phyloP scores from a whole-genome alignment of 1,140 invertebrate species.

The Papilio dardanus region DNA sequence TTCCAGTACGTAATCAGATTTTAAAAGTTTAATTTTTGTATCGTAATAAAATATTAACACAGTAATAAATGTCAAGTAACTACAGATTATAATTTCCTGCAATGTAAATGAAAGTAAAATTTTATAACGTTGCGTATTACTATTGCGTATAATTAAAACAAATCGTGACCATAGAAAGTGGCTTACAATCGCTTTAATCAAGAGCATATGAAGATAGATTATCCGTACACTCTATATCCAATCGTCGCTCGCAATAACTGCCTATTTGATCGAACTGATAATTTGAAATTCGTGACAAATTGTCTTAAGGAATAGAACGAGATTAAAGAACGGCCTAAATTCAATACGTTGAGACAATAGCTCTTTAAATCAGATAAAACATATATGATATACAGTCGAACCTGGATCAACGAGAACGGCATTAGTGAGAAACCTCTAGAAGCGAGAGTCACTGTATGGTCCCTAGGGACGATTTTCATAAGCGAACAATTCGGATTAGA shows the following conservation, averaged over 20 bases:
- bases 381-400: constrained; percentile 5
- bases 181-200: constrained; percentile 48
- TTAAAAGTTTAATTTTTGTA: constrained; percentile 5
- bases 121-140: not conserved
- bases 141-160: constrained; percentile 40
- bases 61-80: not conserved
- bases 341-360: constrained; percentile 5
- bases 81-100: not conserved
- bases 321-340: constrained; percentile 24
- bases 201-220: constrained; percentile 9
- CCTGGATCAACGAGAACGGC: too few species aligned
- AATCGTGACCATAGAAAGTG: constrained; percentile 69
- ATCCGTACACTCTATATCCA: constrained; percentile 10
- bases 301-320: constrained; percentile 31
- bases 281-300: constrained; percentile 35
- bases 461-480: too few species aligned
- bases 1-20: constrained; percentile 14
- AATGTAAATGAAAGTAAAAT: not conserved
- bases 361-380: constrained; percentile 20
- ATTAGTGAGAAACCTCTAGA: too few species aligned
- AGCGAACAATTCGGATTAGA: too few species aligned
- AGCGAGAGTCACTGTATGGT: too few species aligned
- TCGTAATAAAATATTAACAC: not conserved
- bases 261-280: constrained; percentile 29
- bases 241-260: constrained; percentile 21